A percentile compares a stretch with the other conserved stretches of the same genome.
Conservation (phyloP, 2,888 invertebrate genomes). For the Tetranychus truncatus region DNA sequence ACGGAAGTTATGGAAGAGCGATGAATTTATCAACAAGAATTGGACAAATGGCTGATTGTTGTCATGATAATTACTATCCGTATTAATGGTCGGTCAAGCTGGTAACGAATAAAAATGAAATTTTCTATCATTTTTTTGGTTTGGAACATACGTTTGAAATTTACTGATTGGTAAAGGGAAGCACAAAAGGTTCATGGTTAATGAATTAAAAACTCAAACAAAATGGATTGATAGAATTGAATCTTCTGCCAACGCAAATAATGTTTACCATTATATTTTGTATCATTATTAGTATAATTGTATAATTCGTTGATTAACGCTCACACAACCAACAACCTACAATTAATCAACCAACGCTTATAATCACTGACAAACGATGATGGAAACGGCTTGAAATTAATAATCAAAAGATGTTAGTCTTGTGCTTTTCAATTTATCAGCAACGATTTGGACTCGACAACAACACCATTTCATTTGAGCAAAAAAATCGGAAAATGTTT, state of each 20-base stretch:
- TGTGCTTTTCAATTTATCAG: not conserved
- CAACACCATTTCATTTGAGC: not conserved
- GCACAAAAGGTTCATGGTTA: not conserved
- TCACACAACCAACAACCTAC: not conserved
- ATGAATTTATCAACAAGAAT: too few relatives aligned
- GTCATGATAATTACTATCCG: too few relatives aligned
- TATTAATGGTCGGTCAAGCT: too few relatives aligned
- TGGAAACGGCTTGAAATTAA: not conserved
- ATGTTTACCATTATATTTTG: not conserved
- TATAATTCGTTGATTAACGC: not conserved
- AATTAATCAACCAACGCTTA: not conserved
- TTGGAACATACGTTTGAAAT: too few relatives aligned
- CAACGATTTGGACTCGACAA: not conserved
- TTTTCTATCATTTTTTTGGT: too few relatives aligned
- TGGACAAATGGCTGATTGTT: too few relatives aligned
- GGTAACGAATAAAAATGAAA: too few relatives aligned
- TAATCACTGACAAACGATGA: not conserved
- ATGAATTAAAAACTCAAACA: not conserved
- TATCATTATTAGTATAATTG: too few relatives aligned
- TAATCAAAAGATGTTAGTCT: too few relatives aligned
- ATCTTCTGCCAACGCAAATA: not conserved
- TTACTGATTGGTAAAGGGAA: not conserved
- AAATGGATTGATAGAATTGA: not conserved
- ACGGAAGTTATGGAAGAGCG: too few relatives aligned
- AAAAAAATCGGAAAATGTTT: not conserved